Evolutionary conservation across 2,113 vertebrate species (phyloP).

Genomic region (Planiliza haematocheilus): DNA sequence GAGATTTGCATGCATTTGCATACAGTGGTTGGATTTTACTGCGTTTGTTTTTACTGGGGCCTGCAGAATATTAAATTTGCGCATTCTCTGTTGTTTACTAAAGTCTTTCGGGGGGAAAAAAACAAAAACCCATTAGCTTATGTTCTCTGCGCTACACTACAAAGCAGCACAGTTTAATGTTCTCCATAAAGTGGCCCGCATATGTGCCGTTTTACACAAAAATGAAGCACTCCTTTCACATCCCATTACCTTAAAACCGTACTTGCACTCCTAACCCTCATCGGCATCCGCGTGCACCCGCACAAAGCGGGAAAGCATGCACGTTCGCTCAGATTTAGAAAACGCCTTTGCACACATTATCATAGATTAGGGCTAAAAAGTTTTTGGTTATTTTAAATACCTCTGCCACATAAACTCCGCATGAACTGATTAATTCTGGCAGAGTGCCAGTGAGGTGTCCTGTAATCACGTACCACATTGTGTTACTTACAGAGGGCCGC

Average conservation of each 20-base stretch:
- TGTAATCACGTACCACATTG: conserved; percentile 48
- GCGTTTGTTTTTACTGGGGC: background rate
- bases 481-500: conserved; percentile 55
- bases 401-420: conserved; percentile 42
- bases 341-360: background rate
- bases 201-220: conserved; percentile 47
- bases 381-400: conserved; percentile 41
- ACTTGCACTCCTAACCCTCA: conserved; percentile 37
- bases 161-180: conserved; percentile 31
- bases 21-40: too few relatives aligned
- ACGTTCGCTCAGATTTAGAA: background rate
- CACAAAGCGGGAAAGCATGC: background rate
- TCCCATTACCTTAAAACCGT: conserved; percentile 55
- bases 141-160: background rate
- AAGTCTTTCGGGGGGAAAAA: conserved; percentile 11
- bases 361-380: conserved; percentile 24
- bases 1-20: background rate
- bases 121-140: conserved; percentile 10
- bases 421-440: conserved; percentile 56
- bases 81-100: background rate
- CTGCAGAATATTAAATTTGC: background rate
- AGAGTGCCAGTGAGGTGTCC: conserved; percentile 34
- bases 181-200: conserved; percentile 46
- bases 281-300: conserved; percentile 13
- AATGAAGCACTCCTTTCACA: conserved; percentile 38